phyloP scores from a whole-genome alignment of 2,113 vertebrate species.

The Bufo gargarizans region DNA sequence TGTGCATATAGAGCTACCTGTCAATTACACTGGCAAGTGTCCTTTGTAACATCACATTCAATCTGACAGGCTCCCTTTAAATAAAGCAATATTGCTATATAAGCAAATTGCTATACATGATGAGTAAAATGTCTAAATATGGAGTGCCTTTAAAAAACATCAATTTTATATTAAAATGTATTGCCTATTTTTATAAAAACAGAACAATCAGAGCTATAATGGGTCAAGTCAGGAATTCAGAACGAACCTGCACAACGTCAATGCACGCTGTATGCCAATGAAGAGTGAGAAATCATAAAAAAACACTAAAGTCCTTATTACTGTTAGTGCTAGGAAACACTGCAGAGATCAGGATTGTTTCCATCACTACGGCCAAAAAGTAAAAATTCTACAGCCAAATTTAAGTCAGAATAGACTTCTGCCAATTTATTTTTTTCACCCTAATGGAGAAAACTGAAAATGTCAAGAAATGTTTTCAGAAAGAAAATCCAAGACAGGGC shows the following conservation, averaged over 20 bases:
- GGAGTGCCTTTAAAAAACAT: background rate
- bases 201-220: background rate
- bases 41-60: background rate
- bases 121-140: background rate
- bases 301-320: constrained; percentile 23
- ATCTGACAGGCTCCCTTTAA: background rate
- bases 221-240: background rate
- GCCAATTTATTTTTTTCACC: constrained; percentile 33
- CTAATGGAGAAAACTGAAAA: constrained; percentile 53
- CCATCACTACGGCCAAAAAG: constrained; percentile 45
- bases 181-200: background rate
- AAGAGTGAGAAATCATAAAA: constrained; percentile 38
- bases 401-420: constrained; percentile 5
- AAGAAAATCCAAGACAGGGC: constrained; percentile 42
- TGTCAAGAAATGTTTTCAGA: constrained; percentile 53
- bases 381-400: constrained; percentile 48
- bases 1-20: too few species aligned
- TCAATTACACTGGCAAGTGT: too few species aligned
- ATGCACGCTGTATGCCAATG: background rate
- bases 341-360: constrained; percentile 42
- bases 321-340: constrained; percentile 36
- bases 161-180: background rate
- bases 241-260: background rate
- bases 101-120: background rate
- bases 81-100: background rate